Evolutionary conservation across 2,113 vertebrate species (phyloP).

Genomic region (Catagonus wagneri): DNA sequence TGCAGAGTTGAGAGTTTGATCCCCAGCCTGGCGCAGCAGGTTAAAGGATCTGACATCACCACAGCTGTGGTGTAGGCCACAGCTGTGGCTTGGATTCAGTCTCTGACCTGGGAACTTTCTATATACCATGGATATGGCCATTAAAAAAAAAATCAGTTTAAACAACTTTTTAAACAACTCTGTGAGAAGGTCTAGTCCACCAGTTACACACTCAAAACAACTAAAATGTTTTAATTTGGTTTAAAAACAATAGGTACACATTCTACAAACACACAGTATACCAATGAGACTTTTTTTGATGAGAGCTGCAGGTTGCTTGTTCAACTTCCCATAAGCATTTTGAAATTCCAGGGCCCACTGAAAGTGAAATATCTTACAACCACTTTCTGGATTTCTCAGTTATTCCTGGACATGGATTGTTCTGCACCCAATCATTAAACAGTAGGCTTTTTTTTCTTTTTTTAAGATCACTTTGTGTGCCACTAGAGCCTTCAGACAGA

Average conservation of each 20-base stretch:
- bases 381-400: conserved; percentile 9
- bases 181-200: not conserved
- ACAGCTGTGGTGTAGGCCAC: no score
- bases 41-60: no score
- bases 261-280: not conserved
- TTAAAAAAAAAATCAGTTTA: not conserved
- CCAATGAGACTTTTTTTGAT: not conserved
- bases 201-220: not conserved
- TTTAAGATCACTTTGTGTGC: not conserved
- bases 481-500: not conserved
- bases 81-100: no score
- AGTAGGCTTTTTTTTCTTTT: not conserved
- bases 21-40: no score
- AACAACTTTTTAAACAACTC: not conserved
- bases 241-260: not conserved
- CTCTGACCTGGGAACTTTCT: no score
- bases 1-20: no score
- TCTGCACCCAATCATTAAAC: not conserved
- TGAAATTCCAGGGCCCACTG: not conserved
- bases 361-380: not conserved
- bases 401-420: not conserved
- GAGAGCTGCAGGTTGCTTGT: not conserved
- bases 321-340: not conserved
- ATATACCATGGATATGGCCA: no score
- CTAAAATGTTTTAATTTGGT: not conserved